Evolutionary conservation across 2,797 vertebrate species (phyloP), one percentile per base, ranked within the genome.

Genomic region (Florisuga fusca): DNA sequence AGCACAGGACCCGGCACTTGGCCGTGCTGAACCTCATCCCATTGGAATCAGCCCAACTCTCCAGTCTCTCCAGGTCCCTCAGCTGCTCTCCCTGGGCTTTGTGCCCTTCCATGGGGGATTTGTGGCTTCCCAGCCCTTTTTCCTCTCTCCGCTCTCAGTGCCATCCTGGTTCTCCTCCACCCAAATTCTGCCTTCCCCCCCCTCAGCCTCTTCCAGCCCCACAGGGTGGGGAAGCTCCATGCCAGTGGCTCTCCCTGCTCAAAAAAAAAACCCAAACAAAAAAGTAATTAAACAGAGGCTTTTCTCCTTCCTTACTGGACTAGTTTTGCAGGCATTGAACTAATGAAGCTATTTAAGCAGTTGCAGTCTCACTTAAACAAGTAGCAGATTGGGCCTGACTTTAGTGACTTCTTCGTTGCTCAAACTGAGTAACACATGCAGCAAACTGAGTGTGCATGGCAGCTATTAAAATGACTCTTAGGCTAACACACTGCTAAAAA

Each of bases 41-140:
- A 41, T 41, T 41, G 38, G 38, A 13, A 41, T 41, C 38, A 41
- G 38, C 38, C 38, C 38, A 41, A 41, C 38, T 41, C 38, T 41
- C 38, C 38, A 41, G 38, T 14, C 38, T 41, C 38, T 41, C 38
- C 38, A 41, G 38, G 38, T 41, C 38, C 15, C 51, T 26, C 51
- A 11, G 15, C 51, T 10, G 15, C 51, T 19, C 29, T 20, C 48
- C 4, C 1, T 26, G 50, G 8, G 25, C 14, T 6, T 7, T 15
- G 27, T 41, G 12, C 4, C 43, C 19, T 3, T n/a, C 1, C 18
- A 1, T 2, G 8, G 36, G 10, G 6, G 8, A 1, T 9, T 6
- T 3, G 57, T 2, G 68, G 15, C 26, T 50, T 15, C 36, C 4
- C 45, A 6, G 15, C 46, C 15, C 15, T 33, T 46, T 4, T 31